A percentile compares a stretch with the other conserved stretches of the same genome.
These are phyloP conservation scores for Synanthedon formicaeformis DNA, from an alignment of 2,888 invertebrate species.

Conservation along the genomic window DNA sequence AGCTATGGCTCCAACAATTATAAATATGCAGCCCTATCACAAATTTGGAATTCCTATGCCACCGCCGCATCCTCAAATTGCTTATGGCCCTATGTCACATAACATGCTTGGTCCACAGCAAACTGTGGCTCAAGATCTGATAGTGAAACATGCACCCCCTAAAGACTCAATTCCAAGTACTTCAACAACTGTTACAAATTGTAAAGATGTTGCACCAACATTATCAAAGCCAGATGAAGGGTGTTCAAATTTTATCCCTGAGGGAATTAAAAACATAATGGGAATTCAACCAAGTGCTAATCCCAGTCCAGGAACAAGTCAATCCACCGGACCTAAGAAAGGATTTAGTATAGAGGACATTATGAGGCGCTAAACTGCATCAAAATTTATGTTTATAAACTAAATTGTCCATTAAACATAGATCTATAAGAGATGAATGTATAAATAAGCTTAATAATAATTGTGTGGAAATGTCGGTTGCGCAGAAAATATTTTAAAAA, in stretches of 20 bases:
- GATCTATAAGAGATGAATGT: no score
- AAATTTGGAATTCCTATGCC: constrained; percentile 62
- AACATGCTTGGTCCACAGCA: constrained; percentile 57
- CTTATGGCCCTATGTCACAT: constrained; percentile 48
- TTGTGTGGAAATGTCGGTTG: no score
- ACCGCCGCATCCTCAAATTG: constrained; percentile 56
- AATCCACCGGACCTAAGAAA: constrained; percentile 77
- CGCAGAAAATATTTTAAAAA: no score
- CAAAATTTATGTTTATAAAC: background rate
- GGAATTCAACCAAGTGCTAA: constrained; percentile 59
- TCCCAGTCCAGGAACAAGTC: constrained; percentile 68
- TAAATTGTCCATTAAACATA: no score
- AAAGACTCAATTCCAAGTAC: constrained; percentile 51
- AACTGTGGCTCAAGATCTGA: constrained; percentile 64
- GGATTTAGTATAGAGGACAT: constrained; percentile 93
- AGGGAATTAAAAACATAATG: constrained; percentile 64
- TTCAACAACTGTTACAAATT: constrained; percentile 48
- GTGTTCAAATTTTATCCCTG: constrained; percentile 49
- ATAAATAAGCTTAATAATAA: no score
- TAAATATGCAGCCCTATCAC: constrained; percentile 60
- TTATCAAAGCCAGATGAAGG: constrained; percentile 35
- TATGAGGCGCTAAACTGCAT: constrained; percentile 78
- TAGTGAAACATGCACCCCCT: constrained; percentile 64
- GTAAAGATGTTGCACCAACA: constrained; percentile 29
- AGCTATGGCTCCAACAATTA: constrained; percentile 47